Evolutionary conservation across 2,113 vertebrate genomes (phyloP).

Genomic region (Drymodes brunneopygia): DNA sequence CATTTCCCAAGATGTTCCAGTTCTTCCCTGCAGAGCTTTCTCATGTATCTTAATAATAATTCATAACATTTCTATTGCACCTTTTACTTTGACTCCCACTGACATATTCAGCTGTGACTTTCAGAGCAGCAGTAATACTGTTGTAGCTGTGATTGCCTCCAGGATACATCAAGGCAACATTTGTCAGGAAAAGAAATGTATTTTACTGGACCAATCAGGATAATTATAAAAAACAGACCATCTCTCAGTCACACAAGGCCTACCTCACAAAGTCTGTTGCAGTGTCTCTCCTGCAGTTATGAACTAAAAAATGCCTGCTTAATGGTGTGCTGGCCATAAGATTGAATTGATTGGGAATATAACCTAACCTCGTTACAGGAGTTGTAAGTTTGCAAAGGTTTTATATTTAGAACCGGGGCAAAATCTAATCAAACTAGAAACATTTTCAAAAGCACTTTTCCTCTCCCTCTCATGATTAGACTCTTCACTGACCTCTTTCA

Average conservation of each 20-base stretch:
- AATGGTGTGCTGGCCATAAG: background rate
- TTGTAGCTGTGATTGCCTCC: background rate
- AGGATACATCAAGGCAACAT: background rate
- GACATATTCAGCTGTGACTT: conserved; percentile 25
- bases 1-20: conserved; percentile 40
- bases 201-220: background rate
- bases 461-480: background rate
- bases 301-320: background rate
- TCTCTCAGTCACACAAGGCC: background rate
- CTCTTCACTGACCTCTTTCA: background rate
- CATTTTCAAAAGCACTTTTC: background rate
- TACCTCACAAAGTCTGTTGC: background rate
- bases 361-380: background rate
- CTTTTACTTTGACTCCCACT: conserved; percentile 46
- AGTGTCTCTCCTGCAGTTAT: background rate
- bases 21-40: conserved; percentile 42
- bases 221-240: background rate
- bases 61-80: conserved; percentile 50
- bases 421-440: background rate
- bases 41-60: conserved; percentile 51
- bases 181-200: background rate
- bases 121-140: background rate
- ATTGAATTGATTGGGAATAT: background rate
- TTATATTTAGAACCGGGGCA: background rate
- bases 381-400: background rate